Evolutionary conservation across 2,888 invertebrate species (phyloP), one percentile per base, ranked within the genome.

Genomic region (Protonemura montana): DNA sequence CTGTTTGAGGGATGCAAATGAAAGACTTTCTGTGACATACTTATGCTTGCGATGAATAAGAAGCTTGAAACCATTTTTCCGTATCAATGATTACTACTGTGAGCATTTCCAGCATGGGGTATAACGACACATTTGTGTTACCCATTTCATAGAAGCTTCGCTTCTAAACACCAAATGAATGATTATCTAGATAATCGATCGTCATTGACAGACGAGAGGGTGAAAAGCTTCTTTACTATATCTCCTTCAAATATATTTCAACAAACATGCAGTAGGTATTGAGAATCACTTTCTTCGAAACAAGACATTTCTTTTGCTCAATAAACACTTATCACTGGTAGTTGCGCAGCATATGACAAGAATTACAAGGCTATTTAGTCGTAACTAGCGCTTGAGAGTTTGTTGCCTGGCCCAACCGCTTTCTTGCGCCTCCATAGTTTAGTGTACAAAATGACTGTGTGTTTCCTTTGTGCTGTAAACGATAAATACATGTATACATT

Each of bases 1-100:
- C 78, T 78, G 78, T 78, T 78, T 78, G 78, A 28, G 78, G 6
- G 78, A 78, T 78, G 78, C 28, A 78, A 78, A 28, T 78, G 78
- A 78, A 78, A 27, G 78, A 28, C 27, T 27, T 78, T 78, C 26
- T 78, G 78, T 78, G 27, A 78, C 10, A 78, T 78, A 27, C n/a
- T 28, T 78, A 78, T 78, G 78, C 13, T 5, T 5, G 27, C 2
- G 27, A 78, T 78, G 78, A 26, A 78, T 59, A 59, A 59, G 59
- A 59, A 10, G 13, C 59, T 59, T 13, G 59, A 59, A 59, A 59
- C 59, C 59, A 78, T 28, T 78, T 76, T 78, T 78, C 78, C 78
- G 59, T 59, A 59, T 59, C 59, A 59, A 59, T 59, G 59, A 59
- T 59, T 59, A 21, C 59, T 59, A 59, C 59, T 59, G 59, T 59